phyloP scores from a whole-genome alignment of 2,797 vertebrate genomes.

The Urocyon cinereoargenteus region DNA sequence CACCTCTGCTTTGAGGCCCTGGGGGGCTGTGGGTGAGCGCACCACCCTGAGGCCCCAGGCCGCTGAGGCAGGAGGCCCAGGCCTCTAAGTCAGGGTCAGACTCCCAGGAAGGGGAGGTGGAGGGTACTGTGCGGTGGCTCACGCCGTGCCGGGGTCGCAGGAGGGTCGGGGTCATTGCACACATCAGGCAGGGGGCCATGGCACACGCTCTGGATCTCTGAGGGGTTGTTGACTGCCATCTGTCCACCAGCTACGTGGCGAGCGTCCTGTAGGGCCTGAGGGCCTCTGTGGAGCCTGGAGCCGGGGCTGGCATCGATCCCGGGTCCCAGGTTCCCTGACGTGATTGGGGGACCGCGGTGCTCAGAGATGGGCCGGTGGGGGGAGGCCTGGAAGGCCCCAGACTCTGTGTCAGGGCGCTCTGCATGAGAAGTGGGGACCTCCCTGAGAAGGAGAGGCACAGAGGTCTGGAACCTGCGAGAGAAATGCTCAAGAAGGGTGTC shows the following conservation, averaged over 20 bases:
- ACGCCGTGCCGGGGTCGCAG: rapidly evolving
- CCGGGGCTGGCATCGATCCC: background rate
- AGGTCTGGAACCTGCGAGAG: background rate
- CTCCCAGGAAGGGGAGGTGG: background rate
- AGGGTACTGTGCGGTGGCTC: background rate
- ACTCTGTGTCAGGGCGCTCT: background rate
- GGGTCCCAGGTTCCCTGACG: background rate
- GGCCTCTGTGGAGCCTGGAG: background rate
- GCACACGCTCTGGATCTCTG: background rate
- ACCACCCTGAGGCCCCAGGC: background rate
- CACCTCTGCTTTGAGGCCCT: background rate
- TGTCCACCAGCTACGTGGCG: rapidly evolving
- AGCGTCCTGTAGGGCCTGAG: too few species aligned
- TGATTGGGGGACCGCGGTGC: background rate
- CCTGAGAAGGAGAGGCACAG: background rate
- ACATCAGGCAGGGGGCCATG: rapidly evolving
- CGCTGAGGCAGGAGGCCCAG: background rate
- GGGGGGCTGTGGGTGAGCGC: too few species aligned
- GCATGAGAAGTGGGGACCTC: background rate
- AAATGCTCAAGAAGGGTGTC: background rate
- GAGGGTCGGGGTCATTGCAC: rapidly evolving
- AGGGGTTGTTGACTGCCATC: background rate
- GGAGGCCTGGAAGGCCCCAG: background rate
- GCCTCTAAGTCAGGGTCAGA: background rate
- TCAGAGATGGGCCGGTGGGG: background rate